Base-by-base conservation (phyloP, 2,888 invertebrate species). In the Hetaerina titia region DNA sequence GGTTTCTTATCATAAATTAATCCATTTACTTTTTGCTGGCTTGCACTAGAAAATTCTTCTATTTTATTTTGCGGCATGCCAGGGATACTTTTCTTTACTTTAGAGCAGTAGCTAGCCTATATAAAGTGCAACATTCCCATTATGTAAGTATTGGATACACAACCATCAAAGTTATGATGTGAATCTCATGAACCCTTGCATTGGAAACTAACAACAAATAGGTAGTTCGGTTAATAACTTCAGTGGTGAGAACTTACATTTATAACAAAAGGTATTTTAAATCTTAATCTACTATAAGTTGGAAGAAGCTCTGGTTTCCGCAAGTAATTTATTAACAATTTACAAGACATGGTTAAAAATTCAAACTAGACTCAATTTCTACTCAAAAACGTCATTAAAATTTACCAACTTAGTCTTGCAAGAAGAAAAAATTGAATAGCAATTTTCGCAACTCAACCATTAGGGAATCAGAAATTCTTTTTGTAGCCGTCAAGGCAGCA, bases 1-100 rank as follows among this genome's bases (percentile, higher is more conserved):
- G 99, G 99, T 96, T 98, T 99, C 96, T 98, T 98, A 96, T 99
- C 99, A 96, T 98, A 99, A 87, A 99, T 97, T 74, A 97, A 96
- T 15, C 99, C 99, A 96, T 98, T 98, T 8, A 97, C 97, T 22
- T 96, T 96, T 96, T 99, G 99, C n/a, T 96, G 94, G 95, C 97
- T 96, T 0, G 98, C 98, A 0, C 98, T 97, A 96, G 98, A 98
- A 56, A 97, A 96, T 17, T 97, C 96, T 95, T 97, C 97, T 57
- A 98, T 96, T 0, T 97, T 96, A 96, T 98, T 98, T 96, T 97
- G 97, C 0, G 98, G 98, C 95, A 98, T 97, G 95, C 97, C 97
- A 15, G 97, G 97, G 88, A 92, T 92, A 69, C 56, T 69, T 92
- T 92, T 92, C 0, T n/a, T n/a, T 11, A 69, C 22, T 56, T 69